A percentile compares a stretch with the other conserved stretches of the same genome.
Evolutionary conservation across 1,140 invertebrate species (phyloP).

Genomic region (Drosophila ercepeae): DNA sequence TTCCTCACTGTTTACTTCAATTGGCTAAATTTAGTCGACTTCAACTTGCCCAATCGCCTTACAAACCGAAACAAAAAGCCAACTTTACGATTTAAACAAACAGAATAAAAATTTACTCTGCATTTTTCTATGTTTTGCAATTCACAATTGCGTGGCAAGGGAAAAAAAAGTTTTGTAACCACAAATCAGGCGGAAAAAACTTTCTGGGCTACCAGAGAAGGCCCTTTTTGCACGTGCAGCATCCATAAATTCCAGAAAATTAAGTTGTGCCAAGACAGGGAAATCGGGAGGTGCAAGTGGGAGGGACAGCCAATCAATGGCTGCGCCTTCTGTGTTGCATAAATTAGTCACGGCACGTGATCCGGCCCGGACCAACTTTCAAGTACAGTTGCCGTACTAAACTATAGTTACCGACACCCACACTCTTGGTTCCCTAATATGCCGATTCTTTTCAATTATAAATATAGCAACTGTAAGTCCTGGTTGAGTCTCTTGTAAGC

Average conservation of each 20-base stretch:
- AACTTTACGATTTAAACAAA: slow-evolving; percentile 29
- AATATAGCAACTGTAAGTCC: slow-evolving; percentile 33
- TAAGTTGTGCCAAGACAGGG: slow-evolving; percentile 46
- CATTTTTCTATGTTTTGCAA: slow-evolving; percentile 45
- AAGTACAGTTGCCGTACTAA: slow-evolving; percentile 65
- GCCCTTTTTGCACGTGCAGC: slow-evolving; percentile 69
- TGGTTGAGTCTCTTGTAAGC: slow-evolving; percentile 26
- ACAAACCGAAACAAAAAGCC: slow-evolving; percentile 24
- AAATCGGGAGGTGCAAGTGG: slow-evolving; percentile 1
- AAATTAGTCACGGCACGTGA: slow-evolving; percentile 77
- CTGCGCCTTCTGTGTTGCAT: slow-evolving; percentile 74
- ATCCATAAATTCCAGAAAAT: slow-evolving; percentile 73
- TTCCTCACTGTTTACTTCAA: slow-evolving; percentile 46
- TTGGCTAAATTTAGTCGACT: slow-evolving; percentile 68
- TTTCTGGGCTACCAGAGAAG: slow-evolving; percentile 32
- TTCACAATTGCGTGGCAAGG: slow-evolving; percentile 31
- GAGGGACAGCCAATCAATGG: slow-evolving; percentile 67
- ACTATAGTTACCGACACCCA: slow-evolving; percentile 19
- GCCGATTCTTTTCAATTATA: slow-evolving; percentile 60
- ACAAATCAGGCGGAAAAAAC: slow-evolving; percentile 78
- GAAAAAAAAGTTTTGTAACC: slow-evolving; percentile 68
- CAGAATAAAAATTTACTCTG: slow-evolving; percentile 12
- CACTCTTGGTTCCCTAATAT: slow-evolving; percentile 7
- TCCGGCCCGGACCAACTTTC: slow-evolving; percentile 48
- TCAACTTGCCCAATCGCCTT: slow-evolving; percentile 44